Conservation (phyloP, 1,140 invertebrate genomes). For the Orchesella cincta region DNA sequence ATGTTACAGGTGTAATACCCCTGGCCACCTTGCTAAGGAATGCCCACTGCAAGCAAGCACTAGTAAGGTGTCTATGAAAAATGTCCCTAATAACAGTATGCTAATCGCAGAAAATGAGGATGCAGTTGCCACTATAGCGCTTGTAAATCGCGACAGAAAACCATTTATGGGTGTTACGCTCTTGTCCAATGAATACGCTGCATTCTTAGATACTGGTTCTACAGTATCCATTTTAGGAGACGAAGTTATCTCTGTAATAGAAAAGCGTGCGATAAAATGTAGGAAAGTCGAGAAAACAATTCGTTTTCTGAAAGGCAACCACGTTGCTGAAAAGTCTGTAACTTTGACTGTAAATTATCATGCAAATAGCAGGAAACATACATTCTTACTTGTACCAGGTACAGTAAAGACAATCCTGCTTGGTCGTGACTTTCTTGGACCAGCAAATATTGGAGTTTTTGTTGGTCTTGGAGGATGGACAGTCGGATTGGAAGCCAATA, state of each 20-base stretch:
- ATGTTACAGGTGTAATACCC: neutral
- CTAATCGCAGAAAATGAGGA: neutral
- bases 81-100: neutral
- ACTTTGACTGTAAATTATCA: neutral
- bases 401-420: slow-evolving; percentile 13
- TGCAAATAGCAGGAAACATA: neutral
- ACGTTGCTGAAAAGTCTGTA: neutral
- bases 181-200: neutral
- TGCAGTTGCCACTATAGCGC: neutral
- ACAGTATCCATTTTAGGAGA: slow-evolving; percentile 1
- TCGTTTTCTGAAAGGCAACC: neutral
- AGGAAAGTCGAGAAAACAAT: neutral
- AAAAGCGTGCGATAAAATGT: neutral
- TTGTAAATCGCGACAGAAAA: neutral
- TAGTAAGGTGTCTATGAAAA: neutral
- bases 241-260: slow-evolving; percentile 20
- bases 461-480: slow-evolving; percentile 25
- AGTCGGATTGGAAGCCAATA: neutral
- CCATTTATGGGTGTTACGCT: slow-evolving; percentile 32
- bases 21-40: neutral
- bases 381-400: slow-evolving; percentile 11
- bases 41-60: too few species aligned
- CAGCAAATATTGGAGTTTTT: slow-evolving; percentile 2
- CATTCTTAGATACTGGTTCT: slow-evolving; percentile 33
- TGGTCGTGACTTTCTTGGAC: slow-evolving; percentile 37